Evolutionary conservation across 2,888 invertebrate species (phyloP), one percentile per base, ranked within the genome.

Genomic region (Magallana nippona): DNA sequence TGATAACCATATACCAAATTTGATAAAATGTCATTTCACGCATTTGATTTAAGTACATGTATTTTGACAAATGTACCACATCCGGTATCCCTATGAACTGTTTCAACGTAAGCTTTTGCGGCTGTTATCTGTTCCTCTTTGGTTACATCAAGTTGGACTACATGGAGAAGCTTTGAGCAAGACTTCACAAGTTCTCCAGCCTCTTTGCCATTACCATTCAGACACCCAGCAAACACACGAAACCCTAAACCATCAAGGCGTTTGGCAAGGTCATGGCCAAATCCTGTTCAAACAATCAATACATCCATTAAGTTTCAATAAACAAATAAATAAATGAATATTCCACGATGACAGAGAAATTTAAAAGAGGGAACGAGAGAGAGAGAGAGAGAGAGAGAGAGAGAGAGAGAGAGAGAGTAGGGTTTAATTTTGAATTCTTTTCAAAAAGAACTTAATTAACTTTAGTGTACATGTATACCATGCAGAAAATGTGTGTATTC

Each of bases 91-190:
- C 55, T 63, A 57, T 79, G 56, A 15, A 79, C 19, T 79, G 13
- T 71, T 15, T 71, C 71, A 13, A 71, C 27, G 10, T 27, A 71
- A 17, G 15, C 32, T 13, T 27, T 27, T 22, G 27, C 71, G 2
- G 10, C 27, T 71, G 15, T 71, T 3, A 71, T 71, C 32, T 71
- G 71, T 15, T 95, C 94, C 1, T 94, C 92, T 81, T 95, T 95
- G 3, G 96, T 96, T 15, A 98, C 95, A 93, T 98, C 96, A 80
- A 98, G 92, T 58, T 95, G 95, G 77, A 98, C 92, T 13, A 97
- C 95, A 92, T 97, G 94, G 0, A 95, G 95, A 62, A 95, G 87
- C 10, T 93, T 90, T 22, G 91, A 83, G 19, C 84, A 62, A 55
- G 85, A 85, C 5, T 82, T 82, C 58, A 86, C 85, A 10, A 93